A percentile compares a stretch with the other conserved stretches of the same genome.
Evolutionary conservation across 2,113 vertebrate genomes (phyloP).

Genomic region (Galeopterus variegatus): DNA sequence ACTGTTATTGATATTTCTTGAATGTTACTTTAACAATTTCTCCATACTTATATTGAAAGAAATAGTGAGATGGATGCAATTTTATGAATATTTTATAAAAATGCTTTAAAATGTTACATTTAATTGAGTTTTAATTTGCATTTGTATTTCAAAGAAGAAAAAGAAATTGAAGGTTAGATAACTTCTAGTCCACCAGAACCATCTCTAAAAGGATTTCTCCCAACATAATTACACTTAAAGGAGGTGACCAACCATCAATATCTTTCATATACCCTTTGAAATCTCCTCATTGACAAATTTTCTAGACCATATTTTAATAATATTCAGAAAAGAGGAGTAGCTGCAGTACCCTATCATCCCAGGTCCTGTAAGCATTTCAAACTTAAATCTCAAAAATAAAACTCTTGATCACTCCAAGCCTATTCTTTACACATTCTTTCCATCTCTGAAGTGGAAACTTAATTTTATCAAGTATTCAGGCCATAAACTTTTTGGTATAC

Average conservation of each 20-base stretch:
- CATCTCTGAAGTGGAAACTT: background rate
- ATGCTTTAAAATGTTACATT: background rate
- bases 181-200: background rate
- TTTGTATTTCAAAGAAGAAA: constrained; percentile 10
- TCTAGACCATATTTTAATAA: background rate
- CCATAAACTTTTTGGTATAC: background rate
- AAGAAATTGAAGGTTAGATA: background rate
- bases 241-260: background rate
- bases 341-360: background rate
- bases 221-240: background rate
- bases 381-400: background rate
- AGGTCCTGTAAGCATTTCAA: background rate
- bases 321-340: background rate
- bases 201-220: background rate
- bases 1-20: background rate
- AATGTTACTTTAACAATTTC: background rate
- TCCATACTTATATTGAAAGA: background rate
- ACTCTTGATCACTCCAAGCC: background rate
- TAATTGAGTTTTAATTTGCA: background rate
- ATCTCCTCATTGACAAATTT: background rate
- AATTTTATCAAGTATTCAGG: background rate
- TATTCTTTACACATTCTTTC: background rate
- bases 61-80: background rate
- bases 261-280: background rate
- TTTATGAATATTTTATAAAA: background rate